Base-by-base conservation (phyloP, 2,888 invertebrate genomes). In the Sinopyrophorus schimmeli region DNA sequence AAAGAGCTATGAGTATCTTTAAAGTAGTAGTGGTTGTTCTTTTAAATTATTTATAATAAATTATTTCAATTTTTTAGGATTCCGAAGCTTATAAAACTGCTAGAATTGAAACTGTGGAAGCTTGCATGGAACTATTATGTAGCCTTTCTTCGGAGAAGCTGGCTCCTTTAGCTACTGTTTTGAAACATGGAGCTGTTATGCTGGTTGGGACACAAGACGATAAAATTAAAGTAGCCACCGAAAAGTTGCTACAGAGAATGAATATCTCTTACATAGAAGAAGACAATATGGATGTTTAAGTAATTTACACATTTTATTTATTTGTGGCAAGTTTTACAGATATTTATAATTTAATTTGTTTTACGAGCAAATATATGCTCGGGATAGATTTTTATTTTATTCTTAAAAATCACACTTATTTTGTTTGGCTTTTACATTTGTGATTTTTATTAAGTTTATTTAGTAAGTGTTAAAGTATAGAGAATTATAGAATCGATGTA, bases 61-160 rank as follows among this genome's bases (percentile, higher is more conserved):
- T 34, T 18, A 12, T 18, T 20, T n/a, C 1, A 21, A 11, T n/a
- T 35, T 68, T 71, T 60, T 74, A 88, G 87, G 89, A 95, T 69
- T 85, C 87, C 40, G 93, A 93, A 65, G 90, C 92, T 10, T 89
- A 88, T 66, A 80, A 89, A 52, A 82, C 84, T 43, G 89, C 92
- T 11, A 84, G 92, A 76, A 87, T 90, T 16, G 92, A 94, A 71
- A 84, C 92, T 61, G 78, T 95, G 60, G 86, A 88, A 68, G 89
- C 90, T 12, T 86, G 90, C 55, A 81, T 95, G 68, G 92, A 93
- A 67, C 77, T 93, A 16, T 55, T 74, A 32, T 67, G 69, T 18
- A 73, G 72, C 58, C 58, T 74, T 38, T 63, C 71, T 3, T 65
- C 72, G 1, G 69, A 71, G 30, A 69, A 71, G 47, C 55, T 74